These are phyloP conservation scores for Caenorhabditis sp. DNA, from an alignment of 2,888 invertebrate genomes.

Conservation along the genomic window DNA sequence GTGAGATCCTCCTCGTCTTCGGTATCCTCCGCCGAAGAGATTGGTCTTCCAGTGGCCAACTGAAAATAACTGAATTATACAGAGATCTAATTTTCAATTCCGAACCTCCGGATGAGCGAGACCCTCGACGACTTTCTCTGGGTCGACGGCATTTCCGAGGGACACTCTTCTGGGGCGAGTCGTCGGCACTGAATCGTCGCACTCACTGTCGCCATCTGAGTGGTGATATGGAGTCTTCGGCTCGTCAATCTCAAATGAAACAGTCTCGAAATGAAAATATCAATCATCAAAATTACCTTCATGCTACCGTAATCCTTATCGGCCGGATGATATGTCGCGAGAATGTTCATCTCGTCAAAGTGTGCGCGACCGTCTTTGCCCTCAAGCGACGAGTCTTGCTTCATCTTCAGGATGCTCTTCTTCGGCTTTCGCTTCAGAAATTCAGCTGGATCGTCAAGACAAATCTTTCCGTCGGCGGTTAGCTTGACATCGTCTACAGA, in stretches of 20 bases:
- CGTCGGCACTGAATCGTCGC: slow-evolving; percentile 80
- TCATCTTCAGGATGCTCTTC: slow-evolving; percentile 82
- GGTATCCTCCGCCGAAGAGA: slow-evolving; percentile 68
- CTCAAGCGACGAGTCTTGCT: slow-evolving; percentile 73
- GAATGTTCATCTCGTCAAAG: slow-evolving; percentile 96
- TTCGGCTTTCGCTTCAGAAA: slow-evolving; percentile 82
- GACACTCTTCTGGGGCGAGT: slow-evolving; percentile 74
- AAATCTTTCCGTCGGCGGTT: slow-evolving; percentile 68
- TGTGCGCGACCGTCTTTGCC: slow-evolving; percentile 78
- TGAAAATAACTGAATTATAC: background rate
- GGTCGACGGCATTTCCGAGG: slow-evolving; percentile 78
- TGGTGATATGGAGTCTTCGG: slow-evolving; percentile 95
- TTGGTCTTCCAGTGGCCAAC: slow-evolving; percentile 39
- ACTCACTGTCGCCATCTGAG: slow-evolving; percentile 84
- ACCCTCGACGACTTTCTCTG: slow-evolving; percentile 72
- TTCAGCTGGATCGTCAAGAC: slow-evolving; percentile 78
- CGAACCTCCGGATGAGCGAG: slow-evolving; percentile 49
- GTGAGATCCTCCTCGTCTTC: slow-evolving; percentile 75
- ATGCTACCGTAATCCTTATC: slow-evolving; percentile 99
- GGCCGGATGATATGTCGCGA: slow-evolving; percentile 96
- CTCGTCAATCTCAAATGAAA: slow-evolving; percentile 87
- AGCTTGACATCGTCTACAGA: slow-evolving; percentile 58
- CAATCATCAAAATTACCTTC: slow-evolving; percentile 88
- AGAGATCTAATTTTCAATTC: background rate
- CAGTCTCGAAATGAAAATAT: background rate